Evolutionary conservation across 1,140 invertebrate species (phyloP).

Genomic region (Tigriopus japonicus): DNA sequence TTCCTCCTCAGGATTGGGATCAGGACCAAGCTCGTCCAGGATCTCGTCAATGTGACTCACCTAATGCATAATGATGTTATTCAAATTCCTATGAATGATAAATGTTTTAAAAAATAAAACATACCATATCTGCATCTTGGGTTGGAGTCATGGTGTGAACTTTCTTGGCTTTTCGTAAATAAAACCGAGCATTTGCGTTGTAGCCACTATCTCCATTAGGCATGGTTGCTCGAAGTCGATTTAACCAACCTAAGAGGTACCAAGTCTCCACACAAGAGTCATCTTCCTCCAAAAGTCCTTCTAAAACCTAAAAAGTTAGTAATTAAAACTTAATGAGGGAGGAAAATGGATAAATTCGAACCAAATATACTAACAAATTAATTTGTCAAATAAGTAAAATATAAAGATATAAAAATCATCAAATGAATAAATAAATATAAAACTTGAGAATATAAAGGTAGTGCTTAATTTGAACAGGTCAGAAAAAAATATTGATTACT

Average conservation of each 20-base stretch:
- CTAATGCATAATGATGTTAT: neutral
- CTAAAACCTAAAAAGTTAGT: no score
- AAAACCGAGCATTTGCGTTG: constrained; percentile 24
- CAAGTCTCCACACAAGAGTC: constrained; percentile 23
- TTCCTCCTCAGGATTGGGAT: constrained; percentile 8
- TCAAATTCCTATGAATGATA: neutral
- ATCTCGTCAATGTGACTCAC: constrained; percentile 16
- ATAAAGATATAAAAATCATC: no score
- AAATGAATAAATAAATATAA: no score
- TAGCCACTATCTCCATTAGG: constrained; percentile 24
- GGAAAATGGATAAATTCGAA: no score
- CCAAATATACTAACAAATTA: no score
- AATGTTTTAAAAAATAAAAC: neutral
- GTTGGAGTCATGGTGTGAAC: constrained; percentile 17
- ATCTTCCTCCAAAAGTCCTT: constrained; percentile 22
- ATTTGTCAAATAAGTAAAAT: no score
- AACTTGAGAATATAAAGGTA: no score
- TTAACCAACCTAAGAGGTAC: constrained; percentile 27
- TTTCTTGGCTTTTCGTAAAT: constrained; percentile 24
- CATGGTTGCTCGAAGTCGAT: constrained; percentile 19
- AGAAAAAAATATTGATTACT: neutral
- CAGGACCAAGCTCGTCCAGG: constrained; percentile 16
- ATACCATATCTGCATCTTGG: constrained; percentile 12
- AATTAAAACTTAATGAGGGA: no score
- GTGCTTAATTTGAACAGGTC: no score